These are phyloP conservation scores for Euwallacea fornicatus DNA, from an alignment of 1,140 invertebrate species.

Conservation along the genomic window DNA sequence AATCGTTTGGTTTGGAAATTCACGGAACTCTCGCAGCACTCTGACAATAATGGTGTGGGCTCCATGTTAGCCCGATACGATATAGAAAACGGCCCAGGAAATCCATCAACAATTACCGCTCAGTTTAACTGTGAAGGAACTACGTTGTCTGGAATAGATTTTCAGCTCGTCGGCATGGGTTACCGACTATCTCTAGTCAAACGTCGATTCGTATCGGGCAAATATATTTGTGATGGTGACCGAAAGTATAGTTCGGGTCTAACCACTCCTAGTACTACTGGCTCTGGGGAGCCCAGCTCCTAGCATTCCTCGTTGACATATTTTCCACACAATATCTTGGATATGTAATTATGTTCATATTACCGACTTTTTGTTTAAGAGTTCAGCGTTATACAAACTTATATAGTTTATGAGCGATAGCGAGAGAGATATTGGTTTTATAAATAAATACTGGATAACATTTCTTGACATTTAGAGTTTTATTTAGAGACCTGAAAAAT, in stretches of 20 bases:
- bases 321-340: slow-evolving; percentile 42
- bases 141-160: slow-evolving; percentile 90
- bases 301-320: slow-evolving; percentile 48
- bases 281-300: slow-evolving; percentile 47
- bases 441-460: slow-evolving; percentile 38
- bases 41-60: slow-evolving; percentile 84
- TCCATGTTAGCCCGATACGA: slow-evolving; percentile 89
- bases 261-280: slow-evolving; percentile 40
- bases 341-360: slow-evolving; percentile 35
- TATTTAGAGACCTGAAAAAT: no score
- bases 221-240: slow-evolving; percentile 81
- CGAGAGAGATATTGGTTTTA: slow-evolving; percentile 37
- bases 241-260: slow-evolving; percentile 32
- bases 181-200: slow-evolving; percentile 94
- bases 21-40: slow-evolving; percentile 86
- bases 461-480: no score
- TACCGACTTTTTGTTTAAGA: slow-evolving; percentile 44
- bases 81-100: slow-evolving; percentile 76
- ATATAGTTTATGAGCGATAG: slow-evolving; percentile 52
- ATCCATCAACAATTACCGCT: slow-evolving; percentile 79
- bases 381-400: slow-evolving; percentile 47
- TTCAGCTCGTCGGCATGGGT: slow-evolving; percentile 83
- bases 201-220: slow-evolving; percentile 89
- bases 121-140: slow-evolving; percentile 96
- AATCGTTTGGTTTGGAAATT: slow-evolving; percentile 89